Conservation (phyloP, 2,113 vertebrate species). For the Mobula hypostoma region DNA sequence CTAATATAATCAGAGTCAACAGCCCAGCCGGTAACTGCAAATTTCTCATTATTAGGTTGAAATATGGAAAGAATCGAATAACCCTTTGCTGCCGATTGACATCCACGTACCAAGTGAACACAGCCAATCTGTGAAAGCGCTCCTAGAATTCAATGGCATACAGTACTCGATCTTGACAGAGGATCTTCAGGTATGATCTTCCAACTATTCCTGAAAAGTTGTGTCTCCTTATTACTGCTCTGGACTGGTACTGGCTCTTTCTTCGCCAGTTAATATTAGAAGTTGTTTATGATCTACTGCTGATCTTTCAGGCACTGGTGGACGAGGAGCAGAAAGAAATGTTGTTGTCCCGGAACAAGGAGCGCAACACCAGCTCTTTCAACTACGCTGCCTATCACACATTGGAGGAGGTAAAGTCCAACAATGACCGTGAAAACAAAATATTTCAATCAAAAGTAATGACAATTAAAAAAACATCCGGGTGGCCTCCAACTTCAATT, state of each 20-base stretch:
- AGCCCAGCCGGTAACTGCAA: background rate
- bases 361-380: slow-evolving; percentile 58
- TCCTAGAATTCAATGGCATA: slow-evolving; percentile 60
- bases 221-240: too few species aligned
- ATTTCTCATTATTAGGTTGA: slow-evolving; percentile 61
- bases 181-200: slow-evolving; percentile 70
- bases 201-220: too few species aligned
- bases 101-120: slow-evolving; percentile 63
- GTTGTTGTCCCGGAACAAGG: slow-evolving; percentile 44
- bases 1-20: too few species aligned
- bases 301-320: slow-evolving; percentile 56
- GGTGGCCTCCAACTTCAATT: too few species aligned
- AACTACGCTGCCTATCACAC: slow-evolving; percentile 73
- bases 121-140: slow-evolving; percentile 59
- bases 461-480: background rate
- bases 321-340: slow-evolving; percentile 69
- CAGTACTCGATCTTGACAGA: slow-evolving; percentile 69
- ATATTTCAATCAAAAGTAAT: background rate
- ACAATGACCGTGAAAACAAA: background rate
- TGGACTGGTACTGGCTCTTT: too few species aligned
- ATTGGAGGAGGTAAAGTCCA: slow-evolving; percentile 59
- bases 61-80: slow-evolving; percentile 65
- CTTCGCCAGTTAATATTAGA: background rate
- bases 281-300: background rate
- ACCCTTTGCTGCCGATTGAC: slow-evolving; percentile 56